phyloP scores from a whole-genome alignment of 1,140 invertebrate species.

The Ceratitis capitata region DNA sequence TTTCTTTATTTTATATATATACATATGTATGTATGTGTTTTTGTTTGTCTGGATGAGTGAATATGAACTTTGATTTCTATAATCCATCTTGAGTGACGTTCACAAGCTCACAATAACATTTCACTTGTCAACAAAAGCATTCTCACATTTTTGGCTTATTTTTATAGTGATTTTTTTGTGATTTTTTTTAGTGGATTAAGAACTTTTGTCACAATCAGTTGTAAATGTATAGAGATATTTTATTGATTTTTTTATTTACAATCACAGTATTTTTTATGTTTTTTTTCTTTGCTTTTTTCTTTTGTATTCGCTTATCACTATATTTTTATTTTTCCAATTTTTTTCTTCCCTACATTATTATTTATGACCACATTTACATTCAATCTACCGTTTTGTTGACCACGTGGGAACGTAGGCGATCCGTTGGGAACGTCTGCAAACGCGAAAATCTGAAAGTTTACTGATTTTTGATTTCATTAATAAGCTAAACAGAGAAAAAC shows the following conservation, averaged over 20 bases:
- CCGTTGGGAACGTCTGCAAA: slow-evolving; percentile 53
- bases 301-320: not conserved
- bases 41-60: not conserved
- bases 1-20: not conserved
- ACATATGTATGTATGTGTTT: no score
- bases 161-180: not conserved
- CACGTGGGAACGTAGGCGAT: not conserved
- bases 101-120: not conserved
- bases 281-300: not conserved
- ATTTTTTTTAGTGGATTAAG: not conserved
- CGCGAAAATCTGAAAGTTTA: slow-evolving; percentile 65
- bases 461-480: slow-evolving; percentile 49
- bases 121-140: not conserved
- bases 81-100: not conserved
- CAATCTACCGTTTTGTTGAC: not conserved
- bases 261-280: not conserved
- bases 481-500: slow-evolving; percentile 43
- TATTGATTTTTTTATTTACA: not conserved
- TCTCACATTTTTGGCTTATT: not conserved
- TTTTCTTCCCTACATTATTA: not conserved
- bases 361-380: not conserved
- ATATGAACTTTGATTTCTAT: not conserved
- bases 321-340: not conserved
- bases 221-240: no score
- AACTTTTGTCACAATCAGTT: not conserved